Evolutionary conservation across 2,888 invertebrate species (phyloP), one percentile per base, ranked within the genome.

Genomic region (Clostera curtula): DNA sequence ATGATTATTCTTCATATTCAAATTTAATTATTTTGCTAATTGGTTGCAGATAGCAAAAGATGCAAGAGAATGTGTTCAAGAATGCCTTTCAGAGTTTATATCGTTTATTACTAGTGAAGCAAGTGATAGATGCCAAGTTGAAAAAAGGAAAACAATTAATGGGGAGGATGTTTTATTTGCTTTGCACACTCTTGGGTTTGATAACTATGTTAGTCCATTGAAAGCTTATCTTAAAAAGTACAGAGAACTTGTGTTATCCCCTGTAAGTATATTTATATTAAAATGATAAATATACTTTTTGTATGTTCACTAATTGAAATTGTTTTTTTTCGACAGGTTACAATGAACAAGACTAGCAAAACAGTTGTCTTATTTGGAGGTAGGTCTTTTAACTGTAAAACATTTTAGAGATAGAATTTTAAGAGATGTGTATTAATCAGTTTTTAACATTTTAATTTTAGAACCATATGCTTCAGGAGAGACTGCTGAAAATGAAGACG

Each of bases 21-120:
- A n/a, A n/a, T 7, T 17, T 2, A 17, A 6, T 2, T 17, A n/a
- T 17, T 17, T 4, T 17, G 4, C 6, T 10, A 9, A 10, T 19
- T 5, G 12, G 46, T 75, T 38, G 0, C 74, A 93, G 91, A 97
- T 98, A 58, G 97, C 98, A 2, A 98, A 98, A 85, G 99, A 99
- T 83, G 98, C 99, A 0, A 89, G 99, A 48, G 98, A 99, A 79
- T 98, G 98, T 79, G 96, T 98, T 5, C 98, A 99, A 70, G 99
- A 99, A 72, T 98, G 99, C 80, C 98, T 99, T 27, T 98, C 98
- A 0, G 99, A 99, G 67, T 99, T 99, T 63, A 98, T 99, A 59
- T 97, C 97, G 32, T 99, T 99, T 62, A 95, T 99, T 36, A 98
- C 99, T 1, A 97, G 97, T 49, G 99, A 99, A 83, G 99, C 99